These are phyloP conservation scores for Geotrypetes seraphini DNA, from an alignment of 2,797 vertebrate genomes.

Conservation along the genomic window DNA sequence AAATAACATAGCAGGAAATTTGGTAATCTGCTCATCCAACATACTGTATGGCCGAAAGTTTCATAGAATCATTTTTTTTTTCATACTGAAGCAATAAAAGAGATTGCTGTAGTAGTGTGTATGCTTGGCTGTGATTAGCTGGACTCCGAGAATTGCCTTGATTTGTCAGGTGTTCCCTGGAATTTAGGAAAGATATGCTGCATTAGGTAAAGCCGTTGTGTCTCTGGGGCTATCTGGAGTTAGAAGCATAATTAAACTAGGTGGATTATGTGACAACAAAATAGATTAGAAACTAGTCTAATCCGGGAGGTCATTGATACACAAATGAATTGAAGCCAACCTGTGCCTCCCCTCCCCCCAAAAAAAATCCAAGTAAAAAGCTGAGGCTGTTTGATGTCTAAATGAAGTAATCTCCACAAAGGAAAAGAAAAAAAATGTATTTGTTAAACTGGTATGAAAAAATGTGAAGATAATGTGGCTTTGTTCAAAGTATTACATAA, in stretches of 20 bases:
- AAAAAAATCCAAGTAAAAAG: conserved; percentile 3
- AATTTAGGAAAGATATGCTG: not conserved
- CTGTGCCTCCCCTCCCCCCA: conserved; percentile 28
- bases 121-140: no score
- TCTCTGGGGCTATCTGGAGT: not conserved
- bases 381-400: conserved; percentile 44
- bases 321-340: conserved; percentile 11
- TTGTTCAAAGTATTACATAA: conserved; percentile 57
- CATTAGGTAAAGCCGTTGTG: not conserved
- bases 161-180: conserved; percentile 2
- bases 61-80: no score
- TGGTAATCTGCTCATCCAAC: no score
- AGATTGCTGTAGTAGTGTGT: no score
- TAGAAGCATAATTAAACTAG: conserved; percentile 29
- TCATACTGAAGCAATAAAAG: no score
- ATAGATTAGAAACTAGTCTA: conserved; percentile 21
- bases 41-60: no score
- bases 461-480: conserved; percentile 57
- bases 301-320: conserved; percentile 20
- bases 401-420: conserved; percentile 48
- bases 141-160: no score
- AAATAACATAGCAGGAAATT: no score
- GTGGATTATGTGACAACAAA: conserved; percentile 20
- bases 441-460: conserved; percentile 52
- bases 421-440: conserved; percentile 45